These are phyloP conservation scores for Chaetogeoica ovagalla DNA, from an alignment of 2,888 invertebrate genomes.

Conservation along the genomic window DNA sequence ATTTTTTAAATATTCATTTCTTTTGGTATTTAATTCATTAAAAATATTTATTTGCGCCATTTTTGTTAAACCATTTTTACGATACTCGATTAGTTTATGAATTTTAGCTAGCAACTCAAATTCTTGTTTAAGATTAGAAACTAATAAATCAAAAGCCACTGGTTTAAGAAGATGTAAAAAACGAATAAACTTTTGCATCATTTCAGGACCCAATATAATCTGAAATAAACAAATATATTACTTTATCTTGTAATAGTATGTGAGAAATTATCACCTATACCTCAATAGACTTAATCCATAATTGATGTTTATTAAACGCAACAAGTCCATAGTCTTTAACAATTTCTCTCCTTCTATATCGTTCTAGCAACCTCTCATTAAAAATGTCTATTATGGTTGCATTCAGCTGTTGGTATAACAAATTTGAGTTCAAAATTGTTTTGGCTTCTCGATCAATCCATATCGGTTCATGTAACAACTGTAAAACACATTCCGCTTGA, in stretches of 20 bases:
- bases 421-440: constrained; percentile 59
- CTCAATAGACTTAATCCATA: constrained; percentile 61
- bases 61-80: constrained; percentile 47
- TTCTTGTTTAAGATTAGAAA: constrained; percentile 73
- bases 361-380: constrained; percentile 74
- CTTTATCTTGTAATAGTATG: neutral
- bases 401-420: constrained; percentile 69
- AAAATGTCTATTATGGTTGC: constrained; percentile 73
- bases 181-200: constrained; percentile 67
- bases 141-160: constrained; percentile 73
- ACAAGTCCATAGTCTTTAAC: constrained; percentile 80
- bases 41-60: constrained; percentile 39
- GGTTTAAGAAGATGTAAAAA: constrained; percentile 78
- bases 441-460: constrained; percentile 60
- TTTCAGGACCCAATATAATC: constrained; percentile 64
- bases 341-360: constrained; percentile 72
- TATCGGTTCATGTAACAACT: constrained; percentile 47
- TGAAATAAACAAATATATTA: constrained; percentile 64
- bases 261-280: neutral
- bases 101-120: constrained; percentile 58
- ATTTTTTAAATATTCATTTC: constrained; percentile 41
- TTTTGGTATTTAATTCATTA: constrained; percentile 54
- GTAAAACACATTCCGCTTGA: constrained; percentile 54
- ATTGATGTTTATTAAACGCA: constrained; percentile 70
- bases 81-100: constrained; percentile 51